Conservation (phyloP, 2,797 vertebrate genomes). For the Echeneis naucrates region DNA sequence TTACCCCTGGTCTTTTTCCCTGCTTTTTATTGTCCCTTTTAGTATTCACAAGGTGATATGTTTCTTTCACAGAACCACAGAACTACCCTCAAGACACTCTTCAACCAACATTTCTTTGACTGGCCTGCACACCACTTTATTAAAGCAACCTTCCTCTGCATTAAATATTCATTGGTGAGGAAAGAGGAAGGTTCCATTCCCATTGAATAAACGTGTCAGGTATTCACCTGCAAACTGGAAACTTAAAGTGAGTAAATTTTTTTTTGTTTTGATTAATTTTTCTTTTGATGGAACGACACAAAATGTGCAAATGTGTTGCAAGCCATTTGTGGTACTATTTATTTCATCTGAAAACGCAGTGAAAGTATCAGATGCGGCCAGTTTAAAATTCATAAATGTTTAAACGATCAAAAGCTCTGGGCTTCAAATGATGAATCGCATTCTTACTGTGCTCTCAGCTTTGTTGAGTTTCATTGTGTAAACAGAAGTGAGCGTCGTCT, state of each 20-base stretch:
- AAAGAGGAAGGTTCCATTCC: conserved; percentile 41
- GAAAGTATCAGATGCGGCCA: conserved; percentile 34
- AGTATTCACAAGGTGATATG: conserved; percentile 62
- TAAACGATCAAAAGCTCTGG: conserved; percentile 53
- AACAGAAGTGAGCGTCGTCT: conserved; percentile 30
- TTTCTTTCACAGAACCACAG: conserved; percentile 56
- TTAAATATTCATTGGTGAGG: conserved; percentile 66
- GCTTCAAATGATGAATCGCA: conserved; percentile 50
- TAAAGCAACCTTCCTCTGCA: conserved; percentile 62
- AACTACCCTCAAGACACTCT: conserved; percentile 55
- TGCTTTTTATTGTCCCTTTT: conserved; percentile 56
- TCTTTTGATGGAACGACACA: conserved; percentile 33
- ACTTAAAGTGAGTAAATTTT: conserved; percentile 25
- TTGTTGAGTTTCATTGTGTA: conserved; percentile 36
- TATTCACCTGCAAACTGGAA: conserved; percentile 31
- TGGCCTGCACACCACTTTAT: conserved; percentile 59
- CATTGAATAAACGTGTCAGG: conserved; percentile 44
- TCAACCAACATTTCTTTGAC: conserved; percentile 63
- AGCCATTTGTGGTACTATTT: conserved; percentile 34
- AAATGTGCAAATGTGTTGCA: conserved; percentile 20
- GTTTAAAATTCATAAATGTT: conserved; percentile 57
- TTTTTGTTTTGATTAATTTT: not conserved
- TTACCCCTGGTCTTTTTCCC: conserved; percentile 3
- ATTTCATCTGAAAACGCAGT: conserved; percentile 32
- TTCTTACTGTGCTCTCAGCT: conserved; percentile 33